Base-by-base conservation (phyloP, 2,797 vertebrate genomes). In the Natrix natrix region DNA sequence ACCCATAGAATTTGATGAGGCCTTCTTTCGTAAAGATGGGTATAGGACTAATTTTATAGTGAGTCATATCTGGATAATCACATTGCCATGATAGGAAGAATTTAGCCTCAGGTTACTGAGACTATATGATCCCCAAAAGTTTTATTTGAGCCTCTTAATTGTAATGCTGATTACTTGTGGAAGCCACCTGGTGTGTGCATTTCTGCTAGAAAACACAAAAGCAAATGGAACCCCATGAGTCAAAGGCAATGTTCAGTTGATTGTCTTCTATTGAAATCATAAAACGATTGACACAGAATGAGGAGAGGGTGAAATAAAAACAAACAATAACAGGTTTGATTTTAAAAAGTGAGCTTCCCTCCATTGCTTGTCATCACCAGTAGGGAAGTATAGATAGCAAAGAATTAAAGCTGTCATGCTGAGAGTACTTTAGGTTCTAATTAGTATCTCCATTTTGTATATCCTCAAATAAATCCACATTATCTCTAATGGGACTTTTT, bases 81-180 rank as follows among this genome's bases (percentile, higher is more conserved):
- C 28, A 88, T 13, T 37, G 8, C n/a, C 63, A 78, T 74, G 74
- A 60, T 22, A 60, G 63, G 54, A 87, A 91, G 55, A 59, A 56
- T 88, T 78, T 91, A 78, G 63, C 92, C 55, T 88, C 60, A 59
- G 86, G 86, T 78, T 91, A 88, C 86, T 88, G 43, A 60, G 86
- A 16, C 5, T 88, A 8, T 88, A 5, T 59, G 55, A 28, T 54
- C 86, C 63, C 89, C 63, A 54, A 91, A 93, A 93, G 55, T 59
- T 93, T 91, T 91, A 91, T 93, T 88, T 91, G 28, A 37, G 59
- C 52, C n/a, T 88, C 22, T 52, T 93, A 93, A 91, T 93, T 74
- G 37, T 88, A 93, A 78, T 52, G 37, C 55, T 88, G 63, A 78
- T 93, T 93, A 55, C 43, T 88, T 93, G 55, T 54, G 22, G 61